Evolutionary conservation across 2,113 vertebrate species (phyloP).

Genomic region (Lophius piscatorius): DNA sequence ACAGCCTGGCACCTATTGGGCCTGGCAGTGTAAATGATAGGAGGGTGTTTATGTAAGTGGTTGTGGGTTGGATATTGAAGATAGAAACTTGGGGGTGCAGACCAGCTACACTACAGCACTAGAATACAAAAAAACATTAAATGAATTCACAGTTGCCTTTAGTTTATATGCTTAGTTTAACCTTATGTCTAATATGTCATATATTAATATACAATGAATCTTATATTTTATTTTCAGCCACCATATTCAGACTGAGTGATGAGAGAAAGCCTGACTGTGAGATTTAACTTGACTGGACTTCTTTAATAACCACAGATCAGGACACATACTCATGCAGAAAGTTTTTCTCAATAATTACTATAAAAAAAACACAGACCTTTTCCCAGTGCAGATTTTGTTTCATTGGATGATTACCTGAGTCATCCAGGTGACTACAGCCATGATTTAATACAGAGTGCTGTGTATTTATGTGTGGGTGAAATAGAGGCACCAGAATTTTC

Average conservation of each 20-base stretch:
- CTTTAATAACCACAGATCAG: slow-evolving; percentile 52
- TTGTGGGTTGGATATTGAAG: slow-evolving; percentile 44
- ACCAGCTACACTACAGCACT: slow-evolving; percentile 8
- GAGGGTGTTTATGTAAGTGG: slow-evolving; percentile 60
- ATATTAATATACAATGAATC: slow-evolving; percentile 11
- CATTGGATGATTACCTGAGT: slow-evolving; percentile 27
- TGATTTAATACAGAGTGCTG: slow-evolving; percentile 19
- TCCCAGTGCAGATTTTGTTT: slow-evolving; percentile 12
- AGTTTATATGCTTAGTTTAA: slow-evolving; percentile 1
- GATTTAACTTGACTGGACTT: slow-evolving; percentile 64
- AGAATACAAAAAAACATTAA: slow-evolving; percentile 14
- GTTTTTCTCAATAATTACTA: slow-evolving; percentile 22
- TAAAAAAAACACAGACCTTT: slow-evolving; percentile 23
- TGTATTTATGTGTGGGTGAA: slow-evolving; percentile 19
- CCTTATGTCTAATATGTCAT: not conserved
- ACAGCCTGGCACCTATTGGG: slow-evolving; percentile 20
- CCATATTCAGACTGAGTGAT: slow-evolving; percentile 34
- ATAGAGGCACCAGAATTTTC: slow-evolving; percentile 33
- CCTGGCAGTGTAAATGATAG: slow-evolving; percentile 11
- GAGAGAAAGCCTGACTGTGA: slow-evolving; percentile 39
- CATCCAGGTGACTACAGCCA: slow-evolving; percentile 23
- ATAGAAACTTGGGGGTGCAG: slow-evolving; percentile 25
- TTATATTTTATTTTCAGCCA: slow-evolving; percentile 19
- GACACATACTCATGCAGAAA: slow-evolving; percentile 28
- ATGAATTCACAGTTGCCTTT: slow-evolving; percentile 1